A percentile compares a stretch with the other conserved stretches of the same genome.
Evolutionary conservation across 2,888 invertebrate species (phyloP).

Genomic region (Phytoseiulus persimilis): DNA sequence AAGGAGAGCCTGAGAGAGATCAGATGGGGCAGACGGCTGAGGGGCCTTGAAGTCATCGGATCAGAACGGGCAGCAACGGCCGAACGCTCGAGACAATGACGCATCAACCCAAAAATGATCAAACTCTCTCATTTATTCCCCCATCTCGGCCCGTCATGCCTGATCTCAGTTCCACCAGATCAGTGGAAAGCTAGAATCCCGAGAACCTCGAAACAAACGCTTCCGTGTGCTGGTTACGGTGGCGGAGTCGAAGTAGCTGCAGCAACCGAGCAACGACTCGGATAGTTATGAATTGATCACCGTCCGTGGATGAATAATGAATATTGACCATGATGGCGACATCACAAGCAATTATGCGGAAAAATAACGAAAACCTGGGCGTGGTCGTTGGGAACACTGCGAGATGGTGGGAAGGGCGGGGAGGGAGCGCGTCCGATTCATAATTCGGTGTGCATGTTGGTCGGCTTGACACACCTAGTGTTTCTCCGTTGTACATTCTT

Average conservation of each 20-base stretch:
- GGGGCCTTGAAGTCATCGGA: not conserved
- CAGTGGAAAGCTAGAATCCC: no score
- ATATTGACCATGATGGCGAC: no score
- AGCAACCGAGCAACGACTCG: no score
- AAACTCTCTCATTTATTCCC: not conserved
- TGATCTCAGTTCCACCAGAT: not conserved
- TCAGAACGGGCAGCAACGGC: not conserved
- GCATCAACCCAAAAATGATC: not conserved
- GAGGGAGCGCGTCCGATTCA: not conserved
- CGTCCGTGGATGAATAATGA: no score
- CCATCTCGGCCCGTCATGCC: not conserved
- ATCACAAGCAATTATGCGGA: no score
- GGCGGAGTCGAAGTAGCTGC: no score
- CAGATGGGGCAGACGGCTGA: no score
- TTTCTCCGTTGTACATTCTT: not conserved
- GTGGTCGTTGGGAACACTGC: not conserved
- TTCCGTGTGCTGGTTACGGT: no score
- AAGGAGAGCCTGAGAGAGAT: not conserved
- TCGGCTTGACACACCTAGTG: not conserved
- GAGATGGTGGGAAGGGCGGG: not conserved
- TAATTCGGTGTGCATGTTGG: not conserved
- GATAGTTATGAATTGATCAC: no score
- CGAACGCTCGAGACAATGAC: not conserved
- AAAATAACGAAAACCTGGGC: not conserved
- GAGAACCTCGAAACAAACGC: no score